These are phyloP conservation scores for Smittia sp. DNA, from an alignment of 2,888 invertebrate species.

Conservation along the genomic window DNA sequence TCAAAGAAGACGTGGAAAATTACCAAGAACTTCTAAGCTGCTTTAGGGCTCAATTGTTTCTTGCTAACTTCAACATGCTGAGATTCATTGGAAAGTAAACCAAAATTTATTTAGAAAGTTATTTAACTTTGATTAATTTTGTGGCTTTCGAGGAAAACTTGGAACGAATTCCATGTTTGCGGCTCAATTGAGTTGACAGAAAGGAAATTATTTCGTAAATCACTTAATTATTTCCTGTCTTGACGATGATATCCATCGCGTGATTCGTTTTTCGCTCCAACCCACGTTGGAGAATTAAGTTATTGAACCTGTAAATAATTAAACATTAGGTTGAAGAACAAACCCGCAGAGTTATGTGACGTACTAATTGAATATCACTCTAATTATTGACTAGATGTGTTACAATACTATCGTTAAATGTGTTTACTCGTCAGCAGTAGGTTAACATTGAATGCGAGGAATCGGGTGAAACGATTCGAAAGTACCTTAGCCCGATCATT, in stretches of 20 bases:
- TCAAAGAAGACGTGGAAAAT: not conserved
- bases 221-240: too few species aligned
- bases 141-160: not conserved
- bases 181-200: too few species aligned
- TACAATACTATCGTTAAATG: not conserved
- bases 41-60: too few species aligned
- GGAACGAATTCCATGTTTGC: too few species aligned
- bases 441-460: not conserved
- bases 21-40: not conserved
- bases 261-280: too few species aligned
- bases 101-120: not conserved
- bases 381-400: constrained; percentile 4
- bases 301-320: not conserved
- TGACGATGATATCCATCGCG: too few species aligned
- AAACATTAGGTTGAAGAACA: not conserved
- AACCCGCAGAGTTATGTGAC: constrained; percentile 14
- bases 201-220: too few species aligned
- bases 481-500: constrained; percentile 6
- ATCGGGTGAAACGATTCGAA: not conserved
- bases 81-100: too few species aligned
- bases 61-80: too few species aligned
- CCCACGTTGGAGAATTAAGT: too few species aligned
- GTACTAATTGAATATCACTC: constrained; percentile 11
- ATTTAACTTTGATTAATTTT: not conserved
- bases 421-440: not conserved